Percentiles rank a stretch among this genome's conserved stretches.
These are phyloP conservation scores for Sebastes trivittatus DNA, from an alignment of 2,797 vertebrate species.

Conservation along the genomic window DNA sequence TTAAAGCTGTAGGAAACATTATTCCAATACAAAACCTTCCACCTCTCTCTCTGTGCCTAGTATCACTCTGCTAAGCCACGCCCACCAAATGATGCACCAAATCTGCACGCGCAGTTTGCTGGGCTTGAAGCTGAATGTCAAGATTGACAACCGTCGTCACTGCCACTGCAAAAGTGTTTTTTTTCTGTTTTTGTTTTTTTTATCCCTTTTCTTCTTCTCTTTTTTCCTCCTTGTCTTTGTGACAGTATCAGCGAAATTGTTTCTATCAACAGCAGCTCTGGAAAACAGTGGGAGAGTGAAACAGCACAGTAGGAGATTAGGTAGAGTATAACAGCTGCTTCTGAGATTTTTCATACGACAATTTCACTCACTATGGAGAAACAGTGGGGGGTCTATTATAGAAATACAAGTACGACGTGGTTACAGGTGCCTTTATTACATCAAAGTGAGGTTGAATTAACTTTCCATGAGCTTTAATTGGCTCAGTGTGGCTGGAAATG, in stretches of 20 bases:
- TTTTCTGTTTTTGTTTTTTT: background rate
- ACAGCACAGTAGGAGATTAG: background rate
- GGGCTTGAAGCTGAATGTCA: too few species aligned
- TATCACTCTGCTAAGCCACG: too few species aligned
- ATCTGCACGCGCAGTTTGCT: too few species aligned
- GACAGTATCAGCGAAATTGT: background rate
- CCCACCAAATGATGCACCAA: too few species aligned
- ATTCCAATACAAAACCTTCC: too few species aligned
- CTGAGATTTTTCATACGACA: background rate
- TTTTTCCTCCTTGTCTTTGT: background rate
- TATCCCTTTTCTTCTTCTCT: too few species aligned
- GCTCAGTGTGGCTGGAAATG: slow-evolving; percentile 30
- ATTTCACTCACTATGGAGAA: background rate
- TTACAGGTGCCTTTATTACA: background rate
- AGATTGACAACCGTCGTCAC: too few species aligned
- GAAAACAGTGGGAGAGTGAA: background rate
- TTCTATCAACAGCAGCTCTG: background rate
- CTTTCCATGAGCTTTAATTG: slow-evolving; percentile 7
- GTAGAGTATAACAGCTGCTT: background rate
- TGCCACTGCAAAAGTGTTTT: too few species aligned
- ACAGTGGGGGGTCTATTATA: slow-evolving; percentile 6
- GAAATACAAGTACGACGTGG: background rate
- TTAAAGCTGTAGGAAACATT: too few species aligned
- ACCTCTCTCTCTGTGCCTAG: too few species aligned
- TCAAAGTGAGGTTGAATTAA: slow-evolving; percentile 15